Conservation (phyloP, 2,113 vertebrate genomes). For the Corythaixoides concolor region DNA sequence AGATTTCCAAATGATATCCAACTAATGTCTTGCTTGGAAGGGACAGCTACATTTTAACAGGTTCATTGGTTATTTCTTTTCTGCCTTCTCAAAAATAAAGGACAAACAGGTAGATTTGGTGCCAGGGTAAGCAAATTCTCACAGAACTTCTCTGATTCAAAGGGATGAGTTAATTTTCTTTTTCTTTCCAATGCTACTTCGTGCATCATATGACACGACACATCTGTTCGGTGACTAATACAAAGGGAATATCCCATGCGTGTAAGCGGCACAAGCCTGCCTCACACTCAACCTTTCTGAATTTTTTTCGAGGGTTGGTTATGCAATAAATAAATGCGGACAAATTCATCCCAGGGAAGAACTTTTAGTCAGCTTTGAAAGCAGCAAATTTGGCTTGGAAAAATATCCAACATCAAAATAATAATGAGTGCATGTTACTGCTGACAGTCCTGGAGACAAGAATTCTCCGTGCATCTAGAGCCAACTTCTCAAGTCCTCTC, state of each 20-base stretch:
- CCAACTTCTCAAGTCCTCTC: neutral
- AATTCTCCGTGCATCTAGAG: neutral
- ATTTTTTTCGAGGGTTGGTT: neutral
- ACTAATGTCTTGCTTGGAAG: neutral
- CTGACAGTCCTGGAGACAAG: slow-evolving; percentile 13
- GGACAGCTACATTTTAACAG: neutral
- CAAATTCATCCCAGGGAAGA: neutral
- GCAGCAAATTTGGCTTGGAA: neutral
- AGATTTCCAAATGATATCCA: neutral
- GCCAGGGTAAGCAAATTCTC: neutral
- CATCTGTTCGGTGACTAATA: slow-evolving; percentile 60
- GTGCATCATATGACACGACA: slow-evolving; percentile 33
- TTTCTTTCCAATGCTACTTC: neutral
- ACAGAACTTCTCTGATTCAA: neutral
- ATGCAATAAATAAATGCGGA: slow-evolving; percentile 42
- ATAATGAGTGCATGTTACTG: neutral
- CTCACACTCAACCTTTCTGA: slow-evolving; percentile 1
- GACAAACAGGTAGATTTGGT: neutral
- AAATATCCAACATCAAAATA: neutral
- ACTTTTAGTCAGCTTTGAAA: slow-evolving; percentile 19
- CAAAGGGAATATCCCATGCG: slow-evolving; percentile 40
- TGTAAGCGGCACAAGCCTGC: neutral
- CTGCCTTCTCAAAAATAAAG: neutral
- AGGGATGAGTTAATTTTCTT: slow-evolving; percentile 7
- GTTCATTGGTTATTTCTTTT: rapidly evolving